Evolutionary conservation across 2,113 vertebrate species (phyloP), one percentile per base, ranked within the genome.

Genomic region (Penelope pileata): DNA sequence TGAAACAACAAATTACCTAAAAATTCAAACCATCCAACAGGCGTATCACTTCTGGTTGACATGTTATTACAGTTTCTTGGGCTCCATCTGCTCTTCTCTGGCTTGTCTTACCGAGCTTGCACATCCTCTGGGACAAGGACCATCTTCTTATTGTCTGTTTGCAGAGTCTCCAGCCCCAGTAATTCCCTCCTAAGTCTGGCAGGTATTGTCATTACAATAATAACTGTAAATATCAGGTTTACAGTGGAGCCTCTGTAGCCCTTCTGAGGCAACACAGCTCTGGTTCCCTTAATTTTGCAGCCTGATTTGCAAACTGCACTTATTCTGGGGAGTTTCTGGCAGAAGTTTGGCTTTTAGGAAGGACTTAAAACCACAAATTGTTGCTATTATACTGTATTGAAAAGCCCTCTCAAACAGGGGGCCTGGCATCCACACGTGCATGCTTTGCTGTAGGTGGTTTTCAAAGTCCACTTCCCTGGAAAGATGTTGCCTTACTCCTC

Each of bases 301-400:
- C 34, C 69, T 74, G 51, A 67, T 92, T 85, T 82, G 66, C 74
- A 92, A 94, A 91, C 67, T 45, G 68, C 40, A 32, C 63, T 91
- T 30, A 34, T 84, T 79, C 70, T 79, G 86, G 43, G 66, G 62
- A 89, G 40, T 36, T 92, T 75, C 83, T 93, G 83, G 69, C 77
- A 93, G 80, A 60, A 94, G 68, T 26, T 62, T 92, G 84, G 58
- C 86, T 80, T 87, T 76, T 58, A 45, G 27, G 7, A 1, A 60
- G 54, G 53, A 26, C 32, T 91, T 53, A 85, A 89, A 45, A 18
- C 81, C 30, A 9, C 8, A 30, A 62, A 38, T 54, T 82, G 48
- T 53, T 86, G 68, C 64, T 75, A 0, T 88, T 78, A 5, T 17
- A 8, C 32, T 23, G 47, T 34, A 16, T 3, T 47, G 69, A 92